Base-by-base conservation (phyloP, 2,888 invertebrate genomes). In the Eupithecia inturbata region DNA sequence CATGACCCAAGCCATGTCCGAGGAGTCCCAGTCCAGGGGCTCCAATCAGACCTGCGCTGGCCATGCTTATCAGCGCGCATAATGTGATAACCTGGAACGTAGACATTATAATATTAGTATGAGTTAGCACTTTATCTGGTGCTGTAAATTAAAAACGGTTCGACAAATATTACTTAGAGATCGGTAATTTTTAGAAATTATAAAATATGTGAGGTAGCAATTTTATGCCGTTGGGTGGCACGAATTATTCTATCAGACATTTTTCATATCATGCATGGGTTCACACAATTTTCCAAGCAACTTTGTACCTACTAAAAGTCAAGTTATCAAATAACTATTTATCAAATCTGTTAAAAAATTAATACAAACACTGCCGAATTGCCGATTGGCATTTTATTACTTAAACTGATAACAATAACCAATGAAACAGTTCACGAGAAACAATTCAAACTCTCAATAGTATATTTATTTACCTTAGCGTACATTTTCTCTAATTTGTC, bases 41-140 rank as follows among this genome's bases (percentile, higher is more conserved):
- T 3, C 94, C 95, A 28, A 87, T 7, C 93, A 94, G 80, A 31
- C 92, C 94, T 1, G 94, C 95, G 69, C 90, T 91, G 16, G 93
- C 94, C 33, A 95, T 87, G 80, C 90, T 87, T 73, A 93, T 79
- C 75, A 95, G 81, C 78, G 91, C 88, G 78, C 91, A 88, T 76
- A 85, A 85, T 66, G 91, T 79, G 66, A 92, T 81, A 45, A 89
- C 86, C 94, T 94, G 62, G 1, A 57, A 57, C 10, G 53, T 53
- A 22, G 12, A 53, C 53, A 22, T 53, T 53, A 22, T 0, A 22
- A 12, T 49, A 49, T n/a, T n/a, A 49, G 1, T 45, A 19, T 19
- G 16, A 2, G 9, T n/a, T 3, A n/a, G 2, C 2, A n/a, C n/a
- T 49, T 49, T 9, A 49, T 49, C 49, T n/a, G n/a, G n/a, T 41